Evolutionary conservation across 30 jellyfish, hydroid and myxozoan genomes (phyloP), one percentile per base, ranked within the genome.

Genomic region (Nemopilema nomurai): DNA sequence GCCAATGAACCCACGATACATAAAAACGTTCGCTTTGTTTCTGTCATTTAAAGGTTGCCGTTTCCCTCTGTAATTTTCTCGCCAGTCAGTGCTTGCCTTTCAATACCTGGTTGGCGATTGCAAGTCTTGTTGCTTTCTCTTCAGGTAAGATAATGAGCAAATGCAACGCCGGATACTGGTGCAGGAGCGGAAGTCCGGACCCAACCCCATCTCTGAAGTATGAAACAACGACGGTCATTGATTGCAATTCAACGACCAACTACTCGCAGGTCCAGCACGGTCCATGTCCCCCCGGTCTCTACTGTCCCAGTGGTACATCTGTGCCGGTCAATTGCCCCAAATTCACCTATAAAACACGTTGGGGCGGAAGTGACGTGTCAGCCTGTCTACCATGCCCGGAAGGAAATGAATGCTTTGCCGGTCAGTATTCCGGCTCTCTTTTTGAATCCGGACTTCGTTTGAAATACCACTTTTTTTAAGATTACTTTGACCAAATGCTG

Each of bases 251-350:
- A 64, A 64, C 96, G 0, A 18, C 62, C 88, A 86, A 53, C 49
- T 27, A 68, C 16, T 85, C 94, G 51, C 87, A 27, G 62, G 33
- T 87, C 31, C 62, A 71, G 62, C 96, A 87, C 65, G 99, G 99
- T 4, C 99, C 99, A 8, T 95, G 99, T 57, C 99, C 99, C 6
- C 99, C 97, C 29, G 99, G 99, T 32, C 51, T 32, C 51, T 95
- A 81, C 91, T 95, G 97, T 49, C 96, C 97, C 9, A 21, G 62
- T 62, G 96, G 94, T 32, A 71, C 96, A 6, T 29, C 71, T 7
- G 63, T 31, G 13, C 99, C 99, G 0, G 80, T 78, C 51, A 79
- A 91, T 7, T 95, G 99, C 62, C 93, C 97, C 17, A 87, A 86
- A 74, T 86, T 53, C 82, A 89, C 93, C 9, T 87, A 79, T 64